These are phyloP conservation scores for Heterodera schachtii DNA, from an alignment of 1,140 invertebrate genomes.

Conservation along the genomic window DNA sequence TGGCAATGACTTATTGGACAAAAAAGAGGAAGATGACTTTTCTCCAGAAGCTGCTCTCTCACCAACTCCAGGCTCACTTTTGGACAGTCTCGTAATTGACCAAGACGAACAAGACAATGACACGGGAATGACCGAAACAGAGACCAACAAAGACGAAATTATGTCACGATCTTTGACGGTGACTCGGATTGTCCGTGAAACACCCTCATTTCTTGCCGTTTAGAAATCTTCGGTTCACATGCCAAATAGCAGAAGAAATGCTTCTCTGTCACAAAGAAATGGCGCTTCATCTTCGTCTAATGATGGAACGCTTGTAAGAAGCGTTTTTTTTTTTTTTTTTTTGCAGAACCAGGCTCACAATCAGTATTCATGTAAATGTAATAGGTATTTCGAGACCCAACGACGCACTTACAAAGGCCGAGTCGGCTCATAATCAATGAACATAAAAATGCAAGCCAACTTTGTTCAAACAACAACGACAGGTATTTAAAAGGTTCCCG, in stretches of 20 bases:
- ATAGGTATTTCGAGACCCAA: background rate
- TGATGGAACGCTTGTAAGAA: background rate
- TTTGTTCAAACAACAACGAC: background rate
- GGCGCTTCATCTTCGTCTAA: background rate
- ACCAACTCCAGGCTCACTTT: background rate
- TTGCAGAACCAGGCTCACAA: background rate
- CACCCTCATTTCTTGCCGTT: background rate
- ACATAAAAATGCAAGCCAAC: background rate
- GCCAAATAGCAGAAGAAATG: background rate
- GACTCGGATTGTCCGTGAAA: too few relatives aligned
- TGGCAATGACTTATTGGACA: background rate
- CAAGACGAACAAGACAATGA: background rate
- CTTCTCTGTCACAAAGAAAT: background rate
- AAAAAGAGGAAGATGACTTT: background rate
- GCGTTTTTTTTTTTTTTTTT: too few relatives aligned
- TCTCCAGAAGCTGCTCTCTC: background rate
- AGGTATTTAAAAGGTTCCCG: background rate
- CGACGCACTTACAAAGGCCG: background rate
- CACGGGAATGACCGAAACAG: background rate
- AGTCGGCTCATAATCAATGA: background rate
- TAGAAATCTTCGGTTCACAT: background rate
- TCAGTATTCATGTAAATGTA: background rate
- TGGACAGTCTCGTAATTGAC: background rate
- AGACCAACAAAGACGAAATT: too few relatives aligned
- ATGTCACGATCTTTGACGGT: too few relatives aligned